Evolutionary conservation across 2,888 invertebrate genomes (phyloP).

Genomic region (Hydroisotoma schaefferi): DNA sequence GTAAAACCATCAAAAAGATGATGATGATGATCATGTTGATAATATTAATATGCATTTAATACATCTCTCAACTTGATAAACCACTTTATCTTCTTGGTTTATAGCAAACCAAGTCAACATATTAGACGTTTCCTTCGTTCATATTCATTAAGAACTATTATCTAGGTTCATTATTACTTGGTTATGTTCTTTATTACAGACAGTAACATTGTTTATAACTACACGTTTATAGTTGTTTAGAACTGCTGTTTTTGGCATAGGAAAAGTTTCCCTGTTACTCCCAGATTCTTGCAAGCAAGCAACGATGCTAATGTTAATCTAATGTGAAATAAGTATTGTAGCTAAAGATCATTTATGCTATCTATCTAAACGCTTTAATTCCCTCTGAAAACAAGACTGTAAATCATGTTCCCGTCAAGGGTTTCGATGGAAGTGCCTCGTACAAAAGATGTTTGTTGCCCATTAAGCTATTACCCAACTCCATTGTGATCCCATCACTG

Average conservation of each 20-base stretch:
- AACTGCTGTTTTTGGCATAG: background rate
- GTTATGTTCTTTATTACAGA: background rate
- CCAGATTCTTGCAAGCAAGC: background rate
- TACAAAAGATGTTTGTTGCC: constrained; percentile 20
- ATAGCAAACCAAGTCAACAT: too few species aligned
- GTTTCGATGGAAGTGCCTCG: background rate
- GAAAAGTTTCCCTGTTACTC: background rate
- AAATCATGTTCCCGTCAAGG: constrained; percentile 46
- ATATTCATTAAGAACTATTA: too few species aligned
- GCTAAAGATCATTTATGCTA: background rate
- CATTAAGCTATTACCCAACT: constrained; percentile 11
- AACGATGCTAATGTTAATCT: background rate
- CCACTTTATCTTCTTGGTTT: background rate
- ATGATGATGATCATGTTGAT: too few species aligned
- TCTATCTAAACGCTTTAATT: constrained; percentile 42
- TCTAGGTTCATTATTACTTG: too few species aligned
- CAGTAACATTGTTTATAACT: background rate
- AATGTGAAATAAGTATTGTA: background rate
- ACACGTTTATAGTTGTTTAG: background rate
- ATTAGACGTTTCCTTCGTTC: too few species aligned
- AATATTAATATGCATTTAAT: too few species aligned
- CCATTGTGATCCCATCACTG: constrained; percentile 8
- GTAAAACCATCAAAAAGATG: too few species aligned
- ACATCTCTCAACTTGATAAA: too few species aligned
- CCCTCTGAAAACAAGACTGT: constrained; percentile 47